These are phyloP conservation scores for Nycticryphes semicollaris DNA, from an alignment of 2,113 vertebrate genomes.

Conservation along the genomic window DNA sequence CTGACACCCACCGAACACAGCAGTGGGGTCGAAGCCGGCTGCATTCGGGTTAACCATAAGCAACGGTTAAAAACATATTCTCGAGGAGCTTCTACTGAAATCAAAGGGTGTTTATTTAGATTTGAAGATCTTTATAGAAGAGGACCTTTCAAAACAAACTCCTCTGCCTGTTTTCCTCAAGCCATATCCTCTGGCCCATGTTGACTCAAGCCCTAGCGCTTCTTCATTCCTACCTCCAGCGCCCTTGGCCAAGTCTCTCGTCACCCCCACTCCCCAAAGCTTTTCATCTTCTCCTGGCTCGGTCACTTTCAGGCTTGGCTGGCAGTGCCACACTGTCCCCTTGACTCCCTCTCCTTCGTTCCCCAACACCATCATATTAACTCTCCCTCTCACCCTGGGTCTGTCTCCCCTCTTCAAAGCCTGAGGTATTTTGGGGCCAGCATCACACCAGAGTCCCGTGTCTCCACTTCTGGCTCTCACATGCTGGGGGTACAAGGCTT, in stretches of 20 bases:
- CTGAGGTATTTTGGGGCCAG: background rate
- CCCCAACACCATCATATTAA: fast-evolving
- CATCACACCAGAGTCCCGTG: fast-evolving
- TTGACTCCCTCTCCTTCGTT: background rate
- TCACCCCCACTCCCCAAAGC: background rate
- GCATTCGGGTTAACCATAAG: background rate
- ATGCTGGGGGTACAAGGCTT: background rate
- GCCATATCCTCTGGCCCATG: background rate
- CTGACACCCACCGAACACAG: background rate
- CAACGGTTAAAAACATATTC: background rate
- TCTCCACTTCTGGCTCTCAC: background rate
- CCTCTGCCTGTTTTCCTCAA: background rate
- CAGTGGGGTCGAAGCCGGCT: background rate
- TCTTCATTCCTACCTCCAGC: background rate
- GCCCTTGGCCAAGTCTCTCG: background rate
- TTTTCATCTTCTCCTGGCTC: background rate
- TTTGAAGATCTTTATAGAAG: background rate
- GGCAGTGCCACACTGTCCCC: background rate
- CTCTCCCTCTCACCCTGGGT: fast-evolving
- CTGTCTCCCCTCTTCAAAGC: background rate
- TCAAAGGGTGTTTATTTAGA: background rate
- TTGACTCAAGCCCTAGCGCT: background rate
- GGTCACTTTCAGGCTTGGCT: background rate
- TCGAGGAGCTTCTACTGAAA: background rate
- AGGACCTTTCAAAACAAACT: background rate